phyloP scores from a whole-genome alignment of 2,797 vertebrate species.

The Ispidina picta region DNA sequence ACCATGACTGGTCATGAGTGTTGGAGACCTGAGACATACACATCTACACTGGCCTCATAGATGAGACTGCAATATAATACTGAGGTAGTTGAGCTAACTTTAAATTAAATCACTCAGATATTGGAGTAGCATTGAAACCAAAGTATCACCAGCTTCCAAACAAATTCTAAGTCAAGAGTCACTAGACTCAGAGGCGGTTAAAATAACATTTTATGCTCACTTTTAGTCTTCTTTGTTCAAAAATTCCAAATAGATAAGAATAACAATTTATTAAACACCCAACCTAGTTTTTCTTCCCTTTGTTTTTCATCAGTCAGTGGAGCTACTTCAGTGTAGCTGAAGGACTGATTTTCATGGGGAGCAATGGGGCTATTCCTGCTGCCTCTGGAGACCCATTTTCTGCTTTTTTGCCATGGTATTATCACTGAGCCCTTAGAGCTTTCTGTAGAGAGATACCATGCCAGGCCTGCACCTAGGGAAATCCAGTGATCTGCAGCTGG shows the following conservation, averaged over 20 bases:
- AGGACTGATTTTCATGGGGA: neutral
- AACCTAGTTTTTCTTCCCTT: neutral
- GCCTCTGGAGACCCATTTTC: neutral
- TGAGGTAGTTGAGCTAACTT: neutral
- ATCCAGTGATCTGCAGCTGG: neutral
- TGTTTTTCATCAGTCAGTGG: neutral
- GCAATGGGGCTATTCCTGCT: neutral
- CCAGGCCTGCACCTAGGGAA: neutral
- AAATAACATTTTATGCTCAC: neutral
- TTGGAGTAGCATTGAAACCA: neutral
- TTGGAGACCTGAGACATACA: neutral
- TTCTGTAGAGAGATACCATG: neutral
- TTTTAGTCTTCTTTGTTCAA: neutral
- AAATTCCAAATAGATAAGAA: neutral
- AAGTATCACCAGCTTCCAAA: neutral
- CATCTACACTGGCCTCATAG: neutral
- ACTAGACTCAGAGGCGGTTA: neutral
- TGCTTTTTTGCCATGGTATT: neutral
- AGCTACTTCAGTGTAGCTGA: neutral
- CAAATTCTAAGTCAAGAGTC: neutral
- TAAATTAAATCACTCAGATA: neutral
- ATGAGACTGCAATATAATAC: neutral
- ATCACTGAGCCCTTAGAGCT: neutral
- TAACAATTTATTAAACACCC: neutral
- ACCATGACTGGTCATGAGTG: neutral